Percentiles rank a stretch among this genome's conserved stretches.
These are phyloP conservation scores for Mastomys coucha DNA, from an alignment of 2,113 vertebrate genomes.

Conservation along the genomic window DNA sequence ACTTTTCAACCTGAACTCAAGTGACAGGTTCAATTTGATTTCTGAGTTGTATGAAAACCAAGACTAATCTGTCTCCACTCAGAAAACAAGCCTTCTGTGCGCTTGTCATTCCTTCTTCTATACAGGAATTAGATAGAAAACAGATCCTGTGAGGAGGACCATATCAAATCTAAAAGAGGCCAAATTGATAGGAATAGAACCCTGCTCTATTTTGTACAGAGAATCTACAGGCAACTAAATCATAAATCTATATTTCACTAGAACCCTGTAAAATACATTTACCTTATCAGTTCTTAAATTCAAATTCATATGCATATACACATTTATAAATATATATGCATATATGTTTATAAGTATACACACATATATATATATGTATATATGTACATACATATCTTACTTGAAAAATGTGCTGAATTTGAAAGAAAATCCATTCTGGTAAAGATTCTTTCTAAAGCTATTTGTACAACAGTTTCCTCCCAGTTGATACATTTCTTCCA, in stretches of 20 bases:
- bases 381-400: neutral
- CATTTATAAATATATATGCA: neutral
- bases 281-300: neutral
- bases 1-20: constrained; percentile 39
- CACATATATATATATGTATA: neutral
- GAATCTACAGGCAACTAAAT: neutral
- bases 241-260: neutral
- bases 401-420: neutral
- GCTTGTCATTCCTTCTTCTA: neutral
- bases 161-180: neutral
- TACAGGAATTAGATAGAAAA: neutral
- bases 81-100: neutral
- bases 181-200: neutral
- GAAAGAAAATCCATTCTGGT: neutral
- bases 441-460: neutral
- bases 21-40: constrained; percentile 52
- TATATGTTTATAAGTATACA: neutral
- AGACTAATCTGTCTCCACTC: neutral
- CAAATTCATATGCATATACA: neutral
- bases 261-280: neutral
- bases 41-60: constrained; percentile 16
- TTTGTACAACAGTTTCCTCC: neutral
- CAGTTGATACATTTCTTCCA: neutral
- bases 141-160: neutral
- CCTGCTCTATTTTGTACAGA: neutral